Conservation (phyloP, 2,888 invertebrate genomes). For the Oasisia sp. region DNA sequence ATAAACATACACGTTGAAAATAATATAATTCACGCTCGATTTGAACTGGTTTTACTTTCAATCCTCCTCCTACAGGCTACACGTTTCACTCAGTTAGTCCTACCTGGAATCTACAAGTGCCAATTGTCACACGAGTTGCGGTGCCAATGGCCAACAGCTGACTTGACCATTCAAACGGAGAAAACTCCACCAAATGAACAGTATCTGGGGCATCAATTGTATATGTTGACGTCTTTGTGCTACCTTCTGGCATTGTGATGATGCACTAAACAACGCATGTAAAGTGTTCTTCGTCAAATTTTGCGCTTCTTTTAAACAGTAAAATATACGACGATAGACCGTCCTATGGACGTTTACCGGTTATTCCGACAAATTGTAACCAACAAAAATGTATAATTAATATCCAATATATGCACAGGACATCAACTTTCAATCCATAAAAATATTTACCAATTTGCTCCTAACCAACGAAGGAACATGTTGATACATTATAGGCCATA, state of each 20-base stretch:
- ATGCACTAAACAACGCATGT: background rate
- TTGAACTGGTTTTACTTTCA: background rate
- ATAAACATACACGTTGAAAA: background rate
- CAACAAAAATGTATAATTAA: background rate
- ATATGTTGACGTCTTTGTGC: background rate
- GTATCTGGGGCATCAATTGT: constrained; percentile 41
- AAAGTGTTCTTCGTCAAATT: background rate
- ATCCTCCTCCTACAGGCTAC: background rate
- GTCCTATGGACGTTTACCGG: background rate
- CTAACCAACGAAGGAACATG: background rate
- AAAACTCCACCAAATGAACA: constrained; percentile 53
- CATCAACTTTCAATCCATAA: background rate
- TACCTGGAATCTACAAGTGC: constrained; percentile 11
- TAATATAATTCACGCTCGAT: background rate
- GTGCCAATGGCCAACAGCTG: constrained; percentile 52
- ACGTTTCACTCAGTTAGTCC: background rate
- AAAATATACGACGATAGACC: background rate
- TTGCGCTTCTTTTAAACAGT: background rate
- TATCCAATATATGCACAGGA: background rate
- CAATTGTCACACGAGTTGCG: constrained; percentile 17
- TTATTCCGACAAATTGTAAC: background rate
- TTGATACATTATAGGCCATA: background rate
- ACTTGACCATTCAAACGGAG: constrained; percentile 54
- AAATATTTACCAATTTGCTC: background rate
- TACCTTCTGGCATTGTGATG: background rate